phyloP scores from a whole-genome alignment of 2,113 vertebrate species.

The Chionodraco myersi region DNA sequence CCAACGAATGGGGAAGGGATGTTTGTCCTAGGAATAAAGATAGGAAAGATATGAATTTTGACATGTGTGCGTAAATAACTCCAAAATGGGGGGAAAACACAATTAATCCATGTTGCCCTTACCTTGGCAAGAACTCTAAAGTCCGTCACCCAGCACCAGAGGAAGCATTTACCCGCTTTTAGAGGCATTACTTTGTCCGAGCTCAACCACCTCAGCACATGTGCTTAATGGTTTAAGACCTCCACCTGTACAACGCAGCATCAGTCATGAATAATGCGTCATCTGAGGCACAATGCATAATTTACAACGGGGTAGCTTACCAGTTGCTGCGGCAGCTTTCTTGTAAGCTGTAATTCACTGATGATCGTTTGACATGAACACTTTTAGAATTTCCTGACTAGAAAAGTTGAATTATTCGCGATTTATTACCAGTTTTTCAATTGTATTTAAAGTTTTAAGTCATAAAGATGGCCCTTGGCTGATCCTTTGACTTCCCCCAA shows the following conservation, averaged over 20 bases:
- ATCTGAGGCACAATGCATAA: constrained; percentile 29
- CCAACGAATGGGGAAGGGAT: not conserved
- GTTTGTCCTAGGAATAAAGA: constrained; percentile 29
- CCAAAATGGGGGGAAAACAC: not conserved
- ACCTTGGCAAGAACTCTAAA: constrained; percentile 28
- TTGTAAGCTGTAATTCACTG: not conserved
- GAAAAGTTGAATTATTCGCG: not conserved
- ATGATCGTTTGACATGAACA: constrained; percentile 1
- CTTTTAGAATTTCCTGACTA: not conserved
- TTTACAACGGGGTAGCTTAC: constrained; percentile 23
- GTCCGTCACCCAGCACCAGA: not conserved
- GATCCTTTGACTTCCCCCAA: not conserved
- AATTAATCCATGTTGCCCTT: not conserved
- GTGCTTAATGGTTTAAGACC: constrained; percentile 28
- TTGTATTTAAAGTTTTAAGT: not conserved
- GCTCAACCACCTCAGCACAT: constrained; percentile 22
- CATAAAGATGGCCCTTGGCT: not conserved
- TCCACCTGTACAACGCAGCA: constrained; percentile 39
- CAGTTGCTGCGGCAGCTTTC: constrained; percentile 4
- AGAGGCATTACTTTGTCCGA: constrained; percentile 21
- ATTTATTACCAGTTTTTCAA: not conserved
- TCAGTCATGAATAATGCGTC: constrained; percentile 39
- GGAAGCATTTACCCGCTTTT: constrained; percentile 10
- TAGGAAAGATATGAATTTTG: not conserved
- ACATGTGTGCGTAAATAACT: not conserved